Base-by-base conservation (phyloP, 2,888 invertebrate genomes). In the Synanthedon tipuliformis region DNA sequence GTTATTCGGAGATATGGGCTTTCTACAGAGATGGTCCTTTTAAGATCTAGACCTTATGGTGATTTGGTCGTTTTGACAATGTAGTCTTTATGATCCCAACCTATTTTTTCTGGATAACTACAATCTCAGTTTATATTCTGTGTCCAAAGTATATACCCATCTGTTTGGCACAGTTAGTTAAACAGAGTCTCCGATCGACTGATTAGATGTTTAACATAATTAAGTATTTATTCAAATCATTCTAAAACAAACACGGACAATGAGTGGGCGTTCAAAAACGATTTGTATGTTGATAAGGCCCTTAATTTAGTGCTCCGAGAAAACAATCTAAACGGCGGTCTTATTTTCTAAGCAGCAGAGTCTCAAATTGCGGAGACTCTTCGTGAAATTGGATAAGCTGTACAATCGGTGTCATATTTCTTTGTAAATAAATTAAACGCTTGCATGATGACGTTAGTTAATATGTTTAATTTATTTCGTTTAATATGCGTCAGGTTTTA, bases 191-290 rank as follows among this genome's bases (percentile, higher is more conserved):
- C 48, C 52, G 56, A 58, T 57, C 55, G 56, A 53, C 61, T 70
- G 70, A 75, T 71, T 69, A 72, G 60, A 62, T 64, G 65, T 70
- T 73, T 76, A 75, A 68, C 79, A 81, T 81, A 80, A 81, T 78
- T 76, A 79, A 71, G 65, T 69, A 75, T 78, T 78, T 79, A 81
- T 79, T 78, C 64, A 78, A 78, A 82, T 74, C 57, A 63, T 58
- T 61, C 55, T 59, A 68, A 73, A 73, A 71, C 73, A 75, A 75
- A 71, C 65, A 66, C 40, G 51, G 59, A 65, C 65, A 65, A 64
- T 60, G 72, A 68, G 79, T 80, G 73, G 79, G 78, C 65, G 75
- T 16, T 49, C 12, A 18, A 34, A 49, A 40, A 52, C 60, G 54
- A 62, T 68, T 63, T 59, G 59, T 65, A 66, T 64, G 63, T 56